A percentile compares a stretch with the other conserved stretches of the same genome.
These are phyloP conservation scores for Eudasyphora cyanicolor DNA, from an alignment of 2,888 invertebrate species.

Conservation along the genomic window DNA sequence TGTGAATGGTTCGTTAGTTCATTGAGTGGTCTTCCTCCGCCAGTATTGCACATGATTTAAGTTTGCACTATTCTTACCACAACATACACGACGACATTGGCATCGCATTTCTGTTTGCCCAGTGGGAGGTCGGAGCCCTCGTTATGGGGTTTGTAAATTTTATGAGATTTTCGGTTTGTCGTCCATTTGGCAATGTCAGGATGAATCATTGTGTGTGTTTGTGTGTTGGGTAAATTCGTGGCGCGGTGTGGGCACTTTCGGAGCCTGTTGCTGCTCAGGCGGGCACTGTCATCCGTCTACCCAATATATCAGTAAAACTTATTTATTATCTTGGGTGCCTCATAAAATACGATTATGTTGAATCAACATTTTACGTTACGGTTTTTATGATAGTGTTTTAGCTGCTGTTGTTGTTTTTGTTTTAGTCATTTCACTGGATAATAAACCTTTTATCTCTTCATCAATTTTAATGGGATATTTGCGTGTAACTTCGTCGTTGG, in stretches of 20 bases:
- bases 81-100: background rate
- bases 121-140: slow-evolving; percentile 26
- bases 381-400: too few species aligned
- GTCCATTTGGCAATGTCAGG: background rate
- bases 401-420: background rate
- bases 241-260: background rate
- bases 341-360: slow-evolving; percentile 49
- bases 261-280: background rate
- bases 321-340: slow-evolving; percentile 40
- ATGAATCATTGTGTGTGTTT: background rate
- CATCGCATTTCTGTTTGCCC: background rate
- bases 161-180: slow-evolving; percentile 38
- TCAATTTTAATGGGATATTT: slow-evolving; percentile 45
- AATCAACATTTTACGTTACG: slow-evolving; percentile 22
- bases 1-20: background rate
- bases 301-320: background rate
- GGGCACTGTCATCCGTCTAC: background rate
- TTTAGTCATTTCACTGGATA: slow-evolving; percentile 7
- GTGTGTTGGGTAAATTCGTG: background rate
- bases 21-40: background rate
- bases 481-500: background rate
- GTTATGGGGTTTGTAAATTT: slow-evolving; percentile 44
- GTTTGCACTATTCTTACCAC: background rate
- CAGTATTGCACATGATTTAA: slow-evolving; percentile 37
- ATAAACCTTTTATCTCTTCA: slow-evolving; percentile 45